Evolutionary conservation across 2,797 vertebrate genomes (phyloP).

Genomic region (Fistularia commersonii): DNA sequence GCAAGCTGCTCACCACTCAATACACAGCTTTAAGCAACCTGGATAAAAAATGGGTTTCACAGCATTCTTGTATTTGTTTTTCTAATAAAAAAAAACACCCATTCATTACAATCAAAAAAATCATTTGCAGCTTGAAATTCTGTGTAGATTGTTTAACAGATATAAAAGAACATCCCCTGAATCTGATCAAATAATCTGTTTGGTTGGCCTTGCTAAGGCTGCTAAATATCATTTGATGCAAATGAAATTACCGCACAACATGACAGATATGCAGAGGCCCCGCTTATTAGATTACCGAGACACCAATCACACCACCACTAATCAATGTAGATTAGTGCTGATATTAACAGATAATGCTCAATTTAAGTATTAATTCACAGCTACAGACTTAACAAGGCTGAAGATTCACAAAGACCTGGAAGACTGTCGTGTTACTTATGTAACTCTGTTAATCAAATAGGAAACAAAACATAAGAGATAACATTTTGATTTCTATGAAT

Average conservation of each 20-base stretch:
- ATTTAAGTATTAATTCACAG: constrained; percentile 37
- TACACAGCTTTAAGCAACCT: no score
- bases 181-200: constrained; percentile 29
- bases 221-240: constrained; percentile 40
- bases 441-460: no score
- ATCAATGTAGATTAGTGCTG: constrained; percentile 31
- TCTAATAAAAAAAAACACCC: no score
- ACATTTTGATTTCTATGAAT: no score
- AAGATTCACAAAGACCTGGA: neutral
- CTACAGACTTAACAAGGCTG: constrained; percentile 27
- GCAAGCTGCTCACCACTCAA: no score
- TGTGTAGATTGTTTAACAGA: neutral
- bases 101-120: no score
- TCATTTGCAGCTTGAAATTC: no score
- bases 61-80: no score
- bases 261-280: constrained; percentile 14
- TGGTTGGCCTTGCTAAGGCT: constrained; percentile 18
- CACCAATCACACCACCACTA: constrained; percentile 16
- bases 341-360: constrained; percentile 42
- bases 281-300: constrained; percentile 44
- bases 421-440: no score
- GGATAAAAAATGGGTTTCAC: no score
- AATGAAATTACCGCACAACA: constrained; percentile 29
- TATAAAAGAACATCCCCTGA: constrained; percentile 22
- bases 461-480: no score